Evolutionary conservation across 1,140 invertebrate species (phyloP).

Genomic region (Drosophila ohnishii): DNA sequence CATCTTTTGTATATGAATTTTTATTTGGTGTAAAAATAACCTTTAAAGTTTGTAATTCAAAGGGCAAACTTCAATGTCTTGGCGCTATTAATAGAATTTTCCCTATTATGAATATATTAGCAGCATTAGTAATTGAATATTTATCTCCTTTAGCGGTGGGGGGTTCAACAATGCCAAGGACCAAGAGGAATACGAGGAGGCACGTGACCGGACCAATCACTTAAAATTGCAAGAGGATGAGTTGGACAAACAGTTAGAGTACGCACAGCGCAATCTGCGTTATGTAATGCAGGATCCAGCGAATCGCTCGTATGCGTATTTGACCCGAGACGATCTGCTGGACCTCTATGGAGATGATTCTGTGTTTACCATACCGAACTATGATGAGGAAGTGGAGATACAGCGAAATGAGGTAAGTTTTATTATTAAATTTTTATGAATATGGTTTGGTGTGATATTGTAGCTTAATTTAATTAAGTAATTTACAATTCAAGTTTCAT

Average conservation of each 20-base stretch:
- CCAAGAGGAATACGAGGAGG: constrained; percentile 52
- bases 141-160: constrained; percentile 44
- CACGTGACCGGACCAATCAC: constrained; percentile 58
- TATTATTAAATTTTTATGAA: not conserved
- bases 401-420: constrained; percentile 35
- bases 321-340: constrained; percentile 79
- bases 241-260: constrained; percentile 70
- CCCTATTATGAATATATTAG: not conserved
- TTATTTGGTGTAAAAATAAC: not conserved
- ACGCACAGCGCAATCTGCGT: constrained; percentile 72
- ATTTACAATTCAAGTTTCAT: no score
- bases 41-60: not conserved
- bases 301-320: constrained; percentile 77
- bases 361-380: constrained; percentile 76
- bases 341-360: constrained; percentile 69
- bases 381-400: constrained; percentile 77
- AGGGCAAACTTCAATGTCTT: not conserved
- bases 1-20: not conserved
- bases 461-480: not conserved
- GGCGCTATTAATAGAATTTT: not conserved
- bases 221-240: constrained; percentile 68
- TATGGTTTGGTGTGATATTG: not conserved
- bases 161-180: constrained; percentile 71
- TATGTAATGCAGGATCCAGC: constrained; percentile 71
- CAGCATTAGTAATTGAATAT: not conserved